Percentiles rank a stretch among this genome's conserved stretches.
Conservation (phyloP, 1,140 invertebrate genomes). For the Archegozetes longisetosus region DNA sequence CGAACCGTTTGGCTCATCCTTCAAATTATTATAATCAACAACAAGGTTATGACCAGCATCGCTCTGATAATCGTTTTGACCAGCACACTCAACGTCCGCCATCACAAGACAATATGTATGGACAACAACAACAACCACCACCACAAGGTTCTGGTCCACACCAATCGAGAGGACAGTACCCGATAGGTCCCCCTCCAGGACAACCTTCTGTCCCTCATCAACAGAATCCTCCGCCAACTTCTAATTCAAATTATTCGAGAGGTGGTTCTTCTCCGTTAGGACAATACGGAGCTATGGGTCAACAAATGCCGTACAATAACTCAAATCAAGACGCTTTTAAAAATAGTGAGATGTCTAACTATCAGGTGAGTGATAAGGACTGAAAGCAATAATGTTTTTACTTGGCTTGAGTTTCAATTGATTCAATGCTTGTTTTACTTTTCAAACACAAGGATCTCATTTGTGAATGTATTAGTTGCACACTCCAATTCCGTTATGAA, state of each 20-base stretch:
- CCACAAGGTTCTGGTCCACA: background rate
- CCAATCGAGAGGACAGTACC: background rate
- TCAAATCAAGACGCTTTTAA: background rate
- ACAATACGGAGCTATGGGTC: background rate
- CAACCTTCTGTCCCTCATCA: background rate
- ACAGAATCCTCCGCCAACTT: background rate
- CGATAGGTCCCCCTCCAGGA: background rate
- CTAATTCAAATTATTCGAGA: background rate
- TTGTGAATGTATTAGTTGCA: no score
- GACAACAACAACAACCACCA: constrained; percentile 8
- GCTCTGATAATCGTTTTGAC: background rate
- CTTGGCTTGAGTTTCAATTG: no score
- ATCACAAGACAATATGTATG: background rate
- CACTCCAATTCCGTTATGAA: no score
- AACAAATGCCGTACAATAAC: background rate
- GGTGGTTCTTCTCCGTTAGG: background rate
- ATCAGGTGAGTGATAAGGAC: background rate
- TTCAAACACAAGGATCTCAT: no score
- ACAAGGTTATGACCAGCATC: background rate
- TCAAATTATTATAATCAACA: background rate
- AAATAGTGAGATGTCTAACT: background rate
- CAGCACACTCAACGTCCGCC: background rate
- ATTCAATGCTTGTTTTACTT: no score
- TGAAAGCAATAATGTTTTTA: no score
- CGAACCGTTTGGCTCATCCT: background rate